Conservation (phyloP, 2,113 vertebrate species). For the Nanorana parkeri region DNA sequence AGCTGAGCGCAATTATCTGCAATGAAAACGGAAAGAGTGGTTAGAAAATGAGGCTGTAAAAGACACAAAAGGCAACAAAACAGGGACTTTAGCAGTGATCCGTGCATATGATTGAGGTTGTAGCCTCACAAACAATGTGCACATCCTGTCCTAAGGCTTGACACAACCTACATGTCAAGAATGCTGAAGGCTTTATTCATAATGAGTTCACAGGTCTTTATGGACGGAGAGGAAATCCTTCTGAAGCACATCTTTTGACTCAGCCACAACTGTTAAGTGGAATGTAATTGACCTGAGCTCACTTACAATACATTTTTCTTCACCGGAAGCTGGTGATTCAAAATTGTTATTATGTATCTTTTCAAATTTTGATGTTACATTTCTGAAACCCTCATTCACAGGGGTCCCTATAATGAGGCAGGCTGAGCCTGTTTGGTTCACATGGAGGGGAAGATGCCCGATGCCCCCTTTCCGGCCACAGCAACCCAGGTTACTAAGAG, state of each 20-base stretch:
- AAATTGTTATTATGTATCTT: too few relatives aligned
- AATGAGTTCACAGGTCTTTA: neutral
- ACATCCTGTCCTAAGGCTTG: conserved; percentile 14
- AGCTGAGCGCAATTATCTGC: too few relatives aligned
- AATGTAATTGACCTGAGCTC: neutral
- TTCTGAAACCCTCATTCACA: too few relatives aligned
- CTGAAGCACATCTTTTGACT: neutral
- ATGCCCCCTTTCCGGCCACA: too few relatives aligned
- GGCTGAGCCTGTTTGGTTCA: too few relatives aligned
- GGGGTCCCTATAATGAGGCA: too few relatives aligned
- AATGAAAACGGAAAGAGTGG: too few relatives aligned
- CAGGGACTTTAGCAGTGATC: conserved; percentile 6
- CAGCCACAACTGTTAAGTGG: neutral
- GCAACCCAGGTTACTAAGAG: too few relatives aligned
- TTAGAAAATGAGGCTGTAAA: neutral
- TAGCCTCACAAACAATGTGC: conserved; percentile 7
- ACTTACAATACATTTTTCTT: too few relatives aligned
- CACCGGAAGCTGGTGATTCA: neutral
- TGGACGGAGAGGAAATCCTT: conserved; percentile 26
- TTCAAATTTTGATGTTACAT: too few relatives aligned
- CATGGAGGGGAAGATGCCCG: too few relatives aligned
- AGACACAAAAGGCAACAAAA: neutral
- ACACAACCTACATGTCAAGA: conserved; percentile 13
- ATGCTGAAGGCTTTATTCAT: conserved; percentile 34
- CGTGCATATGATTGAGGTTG: neutral